These are phyloP conservation scores for Hycleus cichorii DNA, from an alignment of 1,140 invertebrate species.

Conservation along the genomic window DNA sequence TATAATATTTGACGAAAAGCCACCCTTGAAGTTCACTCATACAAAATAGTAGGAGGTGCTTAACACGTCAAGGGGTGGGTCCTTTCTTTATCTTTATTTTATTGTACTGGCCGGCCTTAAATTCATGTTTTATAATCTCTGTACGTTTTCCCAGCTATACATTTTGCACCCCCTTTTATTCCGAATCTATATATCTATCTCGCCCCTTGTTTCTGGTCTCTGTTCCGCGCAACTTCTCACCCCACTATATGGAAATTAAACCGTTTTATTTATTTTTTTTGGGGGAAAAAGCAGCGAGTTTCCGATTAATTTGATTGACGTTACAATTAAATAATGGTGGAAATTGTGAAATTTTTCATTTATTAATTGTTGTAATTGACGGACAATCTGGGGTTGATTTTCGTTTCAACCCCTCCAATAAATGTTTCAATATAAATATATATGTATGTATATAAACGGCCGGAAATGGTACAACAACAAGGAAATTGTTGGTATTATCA, in stretches of 20 bases:
- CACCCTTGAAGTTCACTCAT: conserved; percentile 25
- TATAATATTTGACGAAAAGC: conserved; percentile 27
- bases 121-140: conserved; percentile 21
- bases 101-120: conserved; percentile 23
- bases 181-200: too few species aligned
- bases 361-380: background rate
- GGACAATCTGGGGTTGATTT: background rate
- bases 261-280: too few species aligned
- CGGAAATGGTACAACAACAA: too few species aligned
- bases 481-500: too few species aligned
- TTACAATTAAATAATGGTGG: too few species aligned
- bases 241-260: too few species aligned
- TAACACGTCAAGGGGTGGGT: conserved; percentile 31
- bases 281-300: too few species aligned
- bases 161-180: background rate
- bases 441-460: too few species aligned
- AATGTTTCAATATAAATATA: background rate
- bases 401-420: background rate
- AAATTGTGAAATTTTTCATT: background rate
- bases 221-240: too few species aligned
- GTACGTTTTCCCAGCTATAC: too few species aligned
- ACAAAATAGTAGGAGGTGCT: conserved; percentile 25
- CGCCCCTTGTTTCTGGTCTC: too few species aligned
- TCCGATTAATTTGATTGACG: too few species aligned
- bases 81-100: conserved; percentile 32